Conservation (phyloP, 1,140 invertebrate genomes). For the Mamestra configurata region DNA sequence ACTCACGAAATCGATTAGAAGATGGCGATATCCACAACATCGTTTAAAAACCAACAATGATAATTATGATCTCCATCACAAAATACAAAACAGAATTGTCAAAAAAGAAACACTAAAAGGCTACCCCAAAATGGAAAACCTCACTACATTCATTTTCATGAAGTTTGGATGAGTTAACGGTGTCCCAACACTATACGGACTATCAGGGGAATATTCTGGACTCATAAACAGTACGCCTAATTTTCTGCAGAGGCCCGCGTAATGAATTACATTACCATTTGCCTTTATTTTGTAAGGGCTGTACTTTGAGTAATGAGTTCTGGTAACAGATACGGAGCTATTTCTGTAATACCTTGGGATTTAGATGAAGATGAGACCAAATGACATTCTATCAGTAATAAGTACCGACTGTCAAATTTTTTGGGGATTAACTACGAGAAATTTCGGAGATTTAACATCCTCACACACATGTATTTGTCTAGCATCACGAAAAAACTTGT, state of each 20-base stretch:
- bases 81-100: no score
- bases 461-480: no score
- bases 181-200: slow-evolving; percentile 12
- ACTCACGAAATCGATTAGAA: no score
- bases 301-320: slow-evolving; percentile 15
- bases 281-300: slow-evolving; percentile 13
- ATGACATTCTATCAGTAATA: no score
- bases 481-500: no score
- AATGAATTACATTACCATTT: slow-evolving; percentile 44
- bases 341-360: not conserved
- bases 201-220: slow-evolving; percentile 25
- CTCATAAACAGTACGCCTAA: slow-evolving; percentile 39
- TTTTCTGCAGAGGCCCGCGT: slow-evolving; percentile 15
- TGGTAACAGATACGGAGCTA: not conserved
- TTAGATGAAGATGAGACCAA: no score
- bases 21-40: not conserved
- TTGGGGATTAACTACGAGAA: no score
- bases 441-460: no score
- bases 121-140: not conserved
- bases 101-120: not conserved
- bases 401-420: no score
- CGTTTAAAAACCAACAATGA: no score
- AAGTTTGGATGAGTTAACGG: slow-evolving; percentile 34
- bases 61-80: not conserved
- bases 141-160: not conserved